Conservation (phyloP, 2,888 invertebrate species). For the Andrena minutula region DNA sequence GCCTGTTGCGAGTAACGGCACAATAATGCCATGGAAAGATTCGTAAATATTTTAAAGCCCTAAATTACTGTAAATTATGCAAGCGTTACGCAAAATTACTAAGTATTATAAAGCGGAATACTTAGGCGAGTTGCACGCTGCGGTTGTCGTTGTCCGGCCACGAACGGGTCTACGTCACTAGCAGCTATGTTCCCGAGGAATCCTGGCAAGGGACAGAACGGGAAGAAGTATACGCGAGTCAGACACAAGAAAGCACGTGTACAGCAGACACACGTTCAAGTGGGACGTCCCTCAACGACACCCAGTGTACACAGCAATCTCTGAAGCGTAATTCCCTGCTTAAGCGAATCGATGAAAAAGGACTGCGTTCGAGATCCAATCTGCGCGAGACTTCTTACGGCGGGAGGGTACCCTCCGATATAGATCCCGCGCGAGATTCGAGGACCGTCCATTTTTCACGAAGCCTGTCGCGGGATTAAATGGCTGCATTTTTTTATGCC, state of each 20-base stretch:
- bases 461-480: constrained; percentile 35
- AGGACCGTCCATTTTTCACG: constrained; percentile 25
- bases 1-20: constrained; percentile 15
- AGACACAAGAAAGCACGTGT: too few relatives aligned
- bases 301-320: background rate
- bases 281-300: too few relatives aligned
- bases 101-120: too few relatives aligned
- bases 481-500: constrained; percentile 22
- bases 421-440: background rate
- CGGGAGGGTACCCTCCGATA: background rate
- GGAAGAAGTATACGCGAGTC: too few relatives aligned
- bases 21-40: constrained; percentile 31
- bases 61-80: too few relatives aligned
- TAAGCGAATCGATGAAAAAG: constrained; percentile 11
- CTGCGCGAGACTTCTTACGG: background rate
- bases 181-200: too few relatives aligned
- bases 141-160: too few relatives aligned
- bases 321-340: background rate
- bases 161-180: too few relatives aligned
- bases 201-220: too few relatives aligned
- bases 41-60: constrained; percentile 34
- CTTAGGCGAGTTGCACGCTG: too few relatives aligned
- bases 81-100: too few relatives aligned
- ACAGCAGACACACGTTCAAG: too few relatives aligned
- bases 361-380: background rate